Evolutionary conservation across 37 sponge, comb jelly and placozoan species (phyloP), one percentile per base, ranked within the genome.

Genomic region (Chondrosia reniformis): DNA sequence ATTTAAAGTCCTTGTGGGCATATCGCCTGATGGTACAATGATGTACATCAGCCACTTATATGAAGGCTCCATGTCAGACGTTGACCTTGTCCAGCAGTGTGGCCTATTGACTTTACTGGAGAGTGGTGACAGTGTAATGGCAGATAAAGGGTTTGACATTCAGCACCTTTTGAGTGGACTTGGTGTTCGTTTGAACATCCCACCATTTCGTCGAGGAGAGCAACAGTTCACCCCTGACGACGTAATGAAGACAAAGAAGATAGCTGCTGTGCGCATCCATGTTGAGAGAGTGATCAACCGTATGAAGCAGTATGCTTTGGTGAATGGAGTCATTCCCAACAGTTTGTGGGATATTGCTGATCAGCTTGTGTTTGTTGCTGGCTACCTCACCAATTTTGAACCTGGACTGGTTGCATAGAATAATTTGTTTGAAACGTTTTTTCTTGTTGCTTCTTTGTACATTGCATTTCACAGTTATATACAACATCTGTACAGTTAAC

Each of bases 1-100:
- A 7, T 45, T 52, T 55, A 81, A 72, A 75, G 82, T 49, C 27
- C 81, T 80, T 67, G 54, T 80, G 5, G 81, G 81, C 30, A 75
- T 80, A 40, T 40, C n/a, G 34, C 36, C 72, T 69, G 44, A 39
- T 69, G 36, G 41, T n/a, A 39, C 72, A 69, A 34, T 69, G n/a
- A 42, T 69, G 40, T 69, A 15, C 44, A 39, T 69, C 15, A 40
- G 21, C 44, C 36, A 33, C 15, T 40, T 39, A 33, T 69, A 69
- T 69, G 72, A 34, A 69, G 72, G 72, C 36, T 69, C 72, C 40
- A 69, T 69, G 19, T 69, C 72, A 34, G 72, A 69, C 41, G 31
- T 28, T 21, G 31, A 63, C 30, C 65, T 63, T 21, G 72, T 33
- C 40, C 36, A 69, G n/a, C 43, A 40, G 19, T 40, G 72, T 39